Conservation (phyloP, 2,888 invertebrate species). For the Tethea ocularis region DNA sequence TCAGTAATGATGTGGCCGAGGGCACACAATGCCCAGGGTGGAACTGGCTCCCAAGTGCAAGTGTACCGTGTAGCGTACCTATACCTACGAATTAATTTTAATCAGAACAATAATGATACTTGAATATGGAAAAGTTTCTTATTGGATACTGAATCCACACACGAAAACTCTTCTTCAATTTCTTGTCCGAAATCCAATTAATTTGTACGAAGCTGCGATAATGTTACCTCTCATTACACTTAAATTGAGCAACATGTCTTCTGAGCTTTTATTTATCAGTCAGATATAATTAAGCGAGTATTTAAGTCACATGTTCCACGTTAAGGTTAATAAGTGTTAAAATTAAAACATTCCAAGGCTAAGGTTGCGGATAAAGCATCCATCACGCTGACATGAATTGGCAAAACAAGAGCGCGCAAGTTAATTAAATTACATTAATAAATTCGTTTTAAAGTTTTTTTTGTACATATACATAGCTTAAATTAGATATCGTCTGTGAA, state of each 20-base stretch:
- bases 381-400: neutral
- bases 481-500: no score
- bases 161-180: neutral
- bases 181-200: neutral
- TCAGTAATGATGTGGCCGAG: no score
- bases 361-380: neutral
- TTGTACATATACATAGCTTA: no score
- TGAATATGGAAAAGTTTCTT: no score
- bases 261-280: neutral
- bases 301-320: neutral
- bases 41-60: no score
- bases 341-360: no score
- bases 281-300: neutral
- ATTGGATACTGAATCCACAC: neutral
- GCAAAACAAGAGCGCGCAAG: neutral
- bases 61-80: no score
- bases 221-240: neutral
- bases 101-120: no score
- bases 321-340: neutral
- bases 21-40: no score
- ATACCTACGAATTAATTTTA: no score
- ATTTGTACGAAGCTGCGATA: neutral
- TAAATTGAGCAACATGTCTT: constrained; percentile 4
- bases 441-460: no score
- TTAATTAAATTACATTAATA: no score